phyloP scores from a whole-genome alignment of 2,113 vertebrate species.

The Cathartes aura region DNA sequence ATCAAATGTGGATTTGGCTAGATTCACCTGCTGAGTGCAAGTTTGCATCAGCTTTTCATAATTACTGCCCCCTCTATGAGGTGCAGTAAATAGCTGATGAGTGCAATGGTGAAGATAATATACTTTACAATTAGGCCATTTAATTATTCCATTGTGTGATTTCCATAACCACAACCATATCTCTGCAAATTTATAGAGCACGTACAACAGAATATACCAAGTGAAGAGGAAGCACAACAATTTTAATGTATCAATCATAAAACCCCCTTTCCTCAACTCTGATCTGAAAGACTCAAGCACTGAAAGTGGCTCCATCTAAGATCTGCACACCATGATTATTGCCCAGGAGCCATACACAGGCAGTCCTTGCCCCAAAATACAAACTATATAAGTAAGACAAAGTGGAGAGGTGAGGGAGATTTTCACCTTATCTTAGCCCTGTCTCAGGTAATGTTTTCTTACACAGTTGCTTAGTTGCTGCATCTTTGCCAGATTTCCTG shows the following conservation, averaged over 20 bases:
- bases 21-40: background rate
- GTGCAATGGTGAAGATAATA: background rate
- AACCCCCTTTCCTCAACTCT: background rate
- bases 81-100: background rate
- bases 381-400: background rate
- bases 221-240: background rate
- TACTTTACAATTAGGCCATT: conserved; percentile 31
- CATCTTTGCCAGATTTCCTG: background rate
- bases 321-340: background rate
- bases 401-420: background rate
- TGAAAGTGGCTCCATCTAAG: background rate
- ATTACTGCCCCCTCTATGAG: background rate
- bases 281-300: background rate
- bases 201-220: background rate
- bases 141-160: conserved; percentile 24
- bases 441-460: background rate
- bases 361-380: background rate
- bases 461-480: background rate
- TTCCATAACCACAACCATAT: background rate
- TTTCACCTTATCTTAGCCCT: background rate
- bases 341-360: background rate
- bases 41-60: conserved; percentile 19
- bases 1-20: background rate
- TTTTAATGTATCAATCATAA: background rate
- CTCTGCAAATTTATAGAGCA: conserved; percentile 18